Base-by-base conservation (phyloP, 2,113 vertebrate genomes). In the Astatotilapia flaviijosephi region DNA sequence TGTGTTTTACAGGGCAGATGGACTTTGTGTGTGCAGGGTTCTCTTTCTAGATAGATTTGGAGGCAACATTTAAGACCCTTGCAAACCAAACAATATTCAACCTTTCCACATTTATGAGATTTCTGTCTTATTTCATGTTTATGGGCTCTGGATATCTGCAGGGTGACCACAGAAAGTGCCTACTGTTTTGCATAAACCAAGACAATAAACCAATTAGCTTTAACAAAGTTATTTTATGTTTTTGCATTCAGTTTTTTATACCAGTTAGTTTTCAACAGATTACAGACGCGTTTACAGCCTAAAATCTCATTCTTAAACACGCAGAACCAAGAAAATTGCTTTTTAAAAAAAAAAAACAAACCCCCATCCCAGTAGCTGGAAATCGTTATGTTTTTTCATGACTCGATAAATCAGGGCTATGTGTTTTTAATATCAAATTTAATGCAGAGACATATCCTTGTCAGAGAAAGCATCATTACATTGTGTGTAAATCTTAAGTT, bases 1-100 rank as follows among this genome's bases (percentile, higher is more conserved):
- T 88, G 86, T 79, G 2, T 35, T 89, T 82, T 62, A 53, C 35
- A 21, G 37, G 28, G 58, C 45, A 42, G 56, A 53, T 79, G 77
- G 60, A 19, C 10, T 83, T 79, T 45, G 82, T 62, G 62, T 80
- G 37, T 62, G 62, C 73, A 53, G 21, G 26, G 28, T 68, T 85
- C 55, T 54, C 37, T 26, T 12, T 75, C 7, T 21, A 55, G 35
- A 86, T 51, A 58, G 53, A 49, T 47, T 49, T 49, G 26, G 9
- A 75, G 42, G 79, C 23, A 26, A 37, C 70, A 54, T 80, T 77
- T 82, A 19, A 65, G 37, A 56, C 65, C 4, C 73, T 17, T 28
- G 3, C 33, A 53, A 77, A 77, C 15, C 55, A 56, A 55, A 53
- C 17, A 14, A 37, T 42, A 31, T 3, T 70, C 79, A 65, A 10